Base-by-base conservation (phyloP, 2,888 invertebrate genomes). In the Mantis religiosa region DNA sequence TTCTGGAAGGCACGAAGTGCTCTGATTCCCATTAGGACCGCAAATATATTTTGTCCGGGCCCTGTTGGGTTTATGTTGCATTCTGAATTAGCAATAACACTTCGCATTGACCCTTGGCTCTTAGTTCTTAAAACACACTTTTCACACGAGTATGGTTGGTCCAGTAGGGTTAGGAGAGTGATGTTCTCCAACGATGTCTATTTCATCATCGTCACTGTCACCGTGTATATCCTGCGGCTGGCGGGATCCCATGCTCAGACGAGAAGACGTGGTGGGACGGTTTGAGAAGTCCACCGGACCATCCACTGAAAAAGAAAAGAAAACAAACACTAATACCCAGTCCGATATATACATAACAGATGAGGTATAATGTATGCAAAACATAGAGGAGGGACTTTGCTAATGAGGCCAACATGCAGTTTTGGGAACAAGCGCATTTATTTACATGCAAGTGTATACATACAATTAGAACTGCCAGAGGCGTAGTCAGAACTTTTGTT, bases 141-240 rank as follows among this genome's bases (percentile, higher is more conserved):
- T 71, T 86, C 81, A 86, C 81, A 86, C 81, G 9, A 86, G 81
- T 81, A 81, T 86, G 28, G 6, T 71, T 2, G 54, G 54, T 71
- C 54, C 54, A 6, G 54, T 20, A 20, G 54, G 54, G 20, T 15
- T 71, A 71, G 82, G 20, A 14, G 34, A n/a, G 25, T 87, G 87
- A 3, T 87, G 87, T 30, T 87, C 87, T n/a, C 92, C 91, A 1
- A 91, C 91, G 87, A 92, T 91, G 90, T 91, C 92, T n/a, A 91
- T 91, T 71, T 91, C 91, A 89, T 91, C 91, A 82, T 91, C 91
- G 41, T 91, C 91, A 30, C 91, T 91, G 27, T 90, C 91, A 20
- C 90, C 89, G 12, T 87, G 87, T 15, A 89, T 89, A 82, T 88
- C 89, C 25, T 89, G 71, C n/a, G 89, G 84, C 27, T 34, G 28